Evolutionary conservation across 1,140 invertebrate species (phyloP), one percentile per base, ranked within the genome.

Genomic region (Cydia amplana): DNA sequence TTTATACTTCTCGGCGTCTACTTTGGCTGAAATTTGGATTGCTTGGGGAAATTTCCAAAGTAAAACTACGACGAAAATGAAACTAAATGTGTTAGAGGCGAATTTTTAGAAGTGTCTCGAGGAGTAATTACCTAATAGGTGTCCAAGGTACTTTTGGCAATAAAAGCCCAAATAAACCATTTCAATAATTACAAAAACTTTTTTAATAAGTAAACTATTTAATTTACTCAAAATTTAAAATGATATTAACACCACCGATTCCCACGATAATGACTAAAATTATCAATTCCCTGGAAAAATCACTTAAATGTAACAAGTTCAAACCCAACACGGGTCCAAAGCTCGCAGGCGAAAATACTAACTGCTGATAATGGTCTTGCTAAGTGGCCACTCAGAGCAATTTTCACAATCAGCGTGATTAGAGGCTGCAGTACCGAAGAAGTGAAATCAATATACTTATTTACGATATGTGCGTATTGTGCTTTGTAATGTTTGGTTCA

Each of bases 301-400:
- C 55, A 60, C 55, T 60, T 60, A 60, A 60, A 60, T 12, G 55
- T 20, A 60, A 60, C 20, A 60, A n/a, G 55, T 23, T 4, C 20
- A 60, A 60, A 60, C 2, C 4, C 18, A 60, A 9, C 20, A 60
- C n/a, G 51, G n/a, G 51, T n/a, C 46, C 5, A 20, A 55, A 55
- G 16, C 51, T 55, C 1, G 64, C 25, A 16, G 9, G 64, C 28
- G 23, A 67, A 67, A 36, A 70, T 10, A 28, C 23, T 40, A 70
- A 70, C 25, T 67, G 28, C 16, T 40, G 36, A 36, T 70, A 70
- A 70, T 70, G 32, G 65, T 10, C 28, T 10, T 20, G 65, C 32
- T 36, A 70, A 36, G 65, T 18, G 65, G 28, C 65, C 64, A 65
- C 64, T 28, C 64, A 65, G 64, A 1, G 16, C 28, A 65, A 65